Conservation (phyloP, 2,797 vertebrate genomes). For the Helicolenus hilgendorfi region DNA sequence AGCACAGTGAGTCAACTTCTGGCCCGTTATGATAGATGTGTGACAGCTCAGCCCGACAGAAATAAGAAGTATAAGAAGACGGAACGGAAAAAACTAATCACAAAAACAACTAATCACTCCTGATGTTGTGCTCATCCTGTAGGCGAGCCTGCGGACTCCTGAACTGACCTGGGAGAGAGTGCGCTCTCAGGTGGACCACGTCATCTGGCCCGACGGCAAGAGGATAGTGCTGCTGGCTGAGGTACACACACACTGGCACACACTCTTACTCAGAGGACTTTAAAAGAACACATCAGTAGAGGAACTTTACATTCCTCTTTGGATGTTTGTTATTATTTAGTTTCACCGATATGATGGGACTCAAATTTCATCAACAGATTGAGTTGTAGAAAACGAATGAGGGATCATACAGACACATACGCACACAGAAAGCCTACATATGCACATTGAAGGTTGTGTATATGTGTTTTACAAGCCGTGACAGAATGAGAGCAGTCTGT, state of each 20-base stretch:
- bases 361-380: neutral
- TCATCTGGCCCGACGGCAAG: constrained; percentile 98
- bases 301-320: neutral
- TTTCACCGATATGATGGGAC: neutral
- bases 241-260: constrained; percentile 81
- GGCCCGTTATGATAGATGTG: neutral
- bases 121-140: constrained; percentile 11
- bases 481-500: constrained; percentile 72
- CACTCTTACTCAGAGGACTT: neutral
- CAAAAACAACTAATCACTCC: neutral
- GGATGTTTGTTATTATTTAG: neutral
- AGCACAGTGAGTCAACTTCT: neutral
- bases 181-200: constrained; percentile 97
- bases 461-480: neutral
- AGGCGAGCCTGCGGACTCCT: constrained; percentile 97
- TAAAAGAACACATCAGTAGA: neutral
- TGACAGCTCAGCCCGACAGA: neutral
- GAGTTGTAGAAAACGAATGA: neutral
- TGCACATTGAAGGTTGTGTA: neutral
- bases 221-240: constrained; percentile 97
- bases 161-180: constrained; percentile 98
- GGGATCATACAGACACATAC: too few species aligned
- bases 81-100: neutral
- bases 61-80: neutral
- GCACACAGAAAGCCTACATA: neutral